Conservation (phyloP, 2,888 invertebrate genomes). For the Plagodis dolabraria region DNA sequence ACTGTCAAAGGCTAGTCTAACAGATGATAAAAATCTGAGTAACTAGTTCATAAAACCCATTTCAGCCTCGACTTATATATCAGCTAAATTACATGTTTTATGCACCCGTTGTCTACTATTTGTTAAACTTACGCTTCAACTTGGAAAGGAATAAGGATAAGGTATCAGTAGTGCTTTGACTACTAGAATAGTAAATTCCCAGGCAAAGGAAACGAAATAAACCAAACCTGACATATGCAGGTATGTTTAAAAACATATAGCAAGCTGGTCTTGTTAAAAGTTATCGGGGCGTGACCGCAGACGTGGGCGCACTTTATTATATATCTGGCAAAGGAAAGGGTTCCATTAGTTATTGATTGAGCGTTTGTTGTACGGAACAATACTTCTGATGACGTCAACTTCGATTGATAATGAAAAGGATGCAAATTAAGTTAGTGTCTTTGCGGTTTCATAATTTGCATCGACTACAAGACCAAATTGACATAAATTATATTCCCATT, state of each 20-base stretch:
- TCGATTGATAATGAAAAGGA: conserved; percentile 23
- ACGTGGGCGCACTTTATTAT: conserved; percentile 54
- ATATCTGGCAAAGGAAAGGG: conserved; percentile 38
- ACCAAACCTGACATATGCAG: background rate
- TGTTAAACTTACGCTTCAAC: too few relatives aligned
- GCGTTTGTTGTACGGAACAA: conserved; percentile 18
- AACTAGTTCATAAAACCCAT: too few relatives aligned
- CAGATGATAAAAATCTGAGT: too few relatives aligned
- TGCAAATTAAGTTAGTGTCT: background rate
- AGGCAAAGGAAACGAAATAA: too few relatives aligned
- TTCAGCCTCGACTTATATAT: too few relatives aligned
- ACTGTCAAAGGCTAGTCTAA: too few relatives aligned
- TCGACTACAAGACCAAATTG: conserved; percentile 1
- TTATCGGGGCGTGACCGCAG: conserved; percentile 50
- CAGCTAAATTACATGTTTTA: too few relatives aligned
- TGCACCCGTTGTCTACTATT: too few relatives aligned
- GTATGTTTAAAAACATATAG: background rate
- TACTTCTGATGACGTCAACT: conserved; percentile 42
- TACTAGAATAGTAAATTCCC: too few relatives aligned
- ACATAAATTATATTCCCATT: too few relatives aligned
- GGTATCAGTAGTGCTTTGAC: too few relatives aligned
- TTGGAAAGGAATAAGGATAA: too few relatives aligned
- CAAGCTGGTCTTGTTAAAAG: conserved; percentile 37
- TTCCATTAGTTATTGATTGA: conserved; percentile 50
- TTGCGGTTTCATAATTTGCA: conserved; percentile 5